A percentile compares a stretch with the other conserved stretches of the same genome.
Conservation (phyloP, 2,797 vertebrate species). For the Acrocephalus scirpaceus region DNA sequence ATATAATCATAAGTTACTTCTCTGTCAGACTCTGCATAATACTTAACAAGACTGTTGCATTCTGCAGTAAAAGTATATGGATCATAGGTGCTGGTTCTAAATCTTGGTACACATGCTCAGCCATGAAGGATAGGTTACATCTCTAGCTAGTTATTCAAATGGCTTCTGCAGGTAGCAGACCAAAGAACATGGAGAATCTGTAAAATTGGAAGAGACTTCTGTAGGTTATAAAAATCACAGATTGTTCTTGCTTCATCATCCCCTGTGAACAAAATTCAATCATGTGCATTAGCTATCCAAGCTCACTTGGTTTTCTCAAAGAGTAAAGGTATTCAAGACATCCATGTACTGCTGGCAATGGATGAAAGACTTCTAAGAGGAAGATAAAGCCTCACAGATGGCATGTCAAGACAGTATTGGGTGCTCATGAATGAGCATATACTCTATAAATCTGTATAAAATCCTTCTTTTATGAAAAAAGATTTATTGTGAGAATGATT, state of each 20-base stretch:
- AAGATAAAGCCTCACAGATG: background rate
- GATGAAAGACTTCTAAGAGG: background rate
- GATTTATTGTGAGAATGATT: background rate
- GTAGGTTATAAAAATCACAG: background rate
- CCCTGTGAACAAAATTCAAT: background rate
- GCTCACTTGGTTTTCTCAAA: background rate
- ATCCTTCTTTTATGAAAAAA: background rate
- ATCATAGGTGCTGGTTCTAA: background rate
- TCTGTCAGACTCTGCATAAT: background rate
- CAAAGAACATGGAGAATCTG: background rate
- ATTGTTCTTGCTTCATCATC: background rate
- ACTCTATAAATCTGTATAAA: background rate
- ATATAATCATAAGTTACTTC: background rate
- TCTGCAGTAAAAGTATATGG: background rate
- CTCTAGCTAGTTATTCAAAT: background rate
- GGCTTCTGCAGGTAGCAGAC: background rate
- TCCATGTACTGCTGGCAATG: background rate
- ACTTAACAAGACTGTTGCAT: background rate
- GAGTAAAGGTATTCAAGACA: background rate
- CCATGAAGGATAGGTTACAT: background rate
- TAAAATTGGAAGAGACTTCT: background rate
- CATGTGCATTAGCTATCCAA: background rate
- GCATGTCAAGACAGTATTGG: background rate
- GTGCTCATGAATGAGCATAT: background rate
- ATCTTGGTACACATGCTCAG: background rate